phyloP scores from a whole-genome alignment of 1,140 invertebrate species.

The Piezodorus guildinii region DNA sequence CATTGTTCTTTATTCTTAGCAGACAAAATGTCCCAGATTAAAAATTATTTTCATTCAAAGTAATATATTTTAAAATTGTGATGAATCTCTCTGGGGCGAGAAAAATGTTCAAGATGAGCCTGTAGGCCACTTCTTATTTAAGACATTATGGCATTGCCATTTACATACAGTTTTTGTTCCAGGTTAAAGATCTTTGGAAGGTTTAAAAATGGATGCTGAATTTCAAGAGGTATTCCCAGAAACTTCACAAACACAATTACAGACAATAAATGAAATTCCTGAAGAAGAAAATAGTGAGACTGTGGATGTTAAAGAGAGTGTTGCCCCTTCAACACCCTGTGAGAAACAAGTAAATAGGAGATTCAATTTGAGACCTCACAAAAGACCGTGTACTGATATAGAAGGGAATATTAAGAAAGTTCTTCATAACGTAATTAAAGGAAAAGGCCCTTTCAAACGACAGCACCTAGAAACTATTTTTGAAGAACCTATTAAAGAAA shows the following conservation, averaged over 20 bases:
- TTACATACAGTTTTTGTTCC: no score
- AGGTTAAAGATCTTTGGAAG: no score
- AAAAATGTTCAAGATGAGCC: no score
- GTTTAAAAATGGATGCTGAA: not conserved
- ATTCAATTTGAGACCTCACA: slow-evolving; percentile 5
- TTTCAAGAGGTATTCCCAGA: slow-evolving; percentile 1
- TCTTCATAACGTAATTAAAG: slow-evolving; percentile 1
- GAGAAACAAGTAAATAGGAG: slow-evolving; percentile 6
- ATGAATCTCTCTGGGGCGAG: no score
- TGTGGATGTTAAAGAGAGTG: not conserved
- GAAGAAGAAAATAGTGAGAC: not conserved
- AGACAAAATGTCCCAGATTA: no score
- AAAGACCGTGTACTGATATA: slow-evolving; percentile 3
- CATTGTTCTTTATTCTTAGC: no score
- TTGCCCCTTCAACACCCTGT: not conserved
- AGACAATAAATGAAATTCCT: slow-evolving; percentile 3
- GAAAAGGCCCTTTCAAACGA: not conserved
- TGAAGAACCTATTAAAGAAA: slow-evolving; percentile 12
- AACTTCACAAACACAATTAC: not conserved
- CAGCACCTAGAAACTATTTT: slow-evolving; percentile 7
- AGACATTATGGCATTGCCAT: no score
- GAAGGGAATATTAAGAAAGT: slow-evolving; percentile 11
- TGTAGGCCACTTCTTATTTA: no score
- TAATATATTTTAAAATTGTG: no score
- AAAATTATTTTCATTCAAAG: no score